Conservation (phyloP, 2,113 vertebrate species). For the Hipposideros armiger region DNA sequence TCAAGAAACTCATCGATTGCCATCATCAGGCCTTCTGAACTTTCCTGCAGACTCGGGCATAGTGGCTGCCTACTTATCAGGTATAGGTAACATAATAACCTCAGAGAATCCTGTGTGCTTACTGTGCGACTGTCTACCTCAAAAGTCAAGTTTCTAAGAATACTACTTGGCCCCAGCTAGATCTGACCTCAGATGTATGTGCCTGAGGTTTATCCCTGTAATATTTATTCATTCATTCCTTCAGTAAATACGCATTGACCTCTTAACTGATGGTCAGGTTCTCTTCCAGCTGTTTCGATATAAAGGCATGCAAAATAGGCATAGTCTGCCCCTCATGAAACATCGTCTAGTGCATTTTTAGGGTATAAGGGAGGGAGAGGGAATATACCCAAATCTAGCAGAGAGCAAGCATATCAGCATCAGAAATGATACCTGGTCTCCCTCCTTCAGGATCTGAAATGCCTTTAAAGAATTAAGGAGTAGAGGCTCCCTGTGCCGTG, state of each 20-base stretch:
- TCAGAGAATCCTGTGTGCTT: not conserved
- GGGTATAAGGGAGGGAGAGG: rapidly evolving
- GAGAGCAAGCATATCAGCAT: not conserved
- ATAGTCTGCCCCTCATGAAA: not conserved
- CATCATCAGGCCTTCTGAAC: not conserved
- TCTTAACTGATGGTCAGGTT: not conserved
- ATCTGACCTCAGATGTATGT: not conserved
- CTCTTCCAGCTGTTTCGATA: not conserved
- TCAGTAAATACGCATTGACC: not conserved
- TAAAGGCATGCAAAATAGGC: not conserved
- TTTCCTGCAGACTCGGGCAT: not conserved
- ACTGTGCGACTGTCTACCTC: not conserved
- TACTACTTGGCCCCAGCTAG: not conserved
- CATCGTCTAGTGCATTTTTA: not conserved
- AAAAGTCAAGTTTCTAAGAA: slow-evolving; percentile 12
- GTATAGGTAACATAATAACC: not conserved
- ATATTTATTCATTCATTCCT: not conserved
- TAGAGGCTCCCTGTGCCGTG: not conserved
- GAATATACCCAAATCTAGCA: not conserved
- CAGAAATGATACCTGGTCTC: not conserved
- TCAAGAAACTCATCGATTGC: not conserved
- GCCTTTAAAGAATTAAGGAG: not conserved
- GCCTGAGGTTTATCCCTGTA: not conserved
- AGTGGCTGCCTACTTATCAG: not conserved
- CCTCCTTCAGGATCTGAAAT: not conserved